phyloP scores from a whole-genome alignment of 2,888 invertebrate genomes.

The Nomada hirtipes region DNA sequence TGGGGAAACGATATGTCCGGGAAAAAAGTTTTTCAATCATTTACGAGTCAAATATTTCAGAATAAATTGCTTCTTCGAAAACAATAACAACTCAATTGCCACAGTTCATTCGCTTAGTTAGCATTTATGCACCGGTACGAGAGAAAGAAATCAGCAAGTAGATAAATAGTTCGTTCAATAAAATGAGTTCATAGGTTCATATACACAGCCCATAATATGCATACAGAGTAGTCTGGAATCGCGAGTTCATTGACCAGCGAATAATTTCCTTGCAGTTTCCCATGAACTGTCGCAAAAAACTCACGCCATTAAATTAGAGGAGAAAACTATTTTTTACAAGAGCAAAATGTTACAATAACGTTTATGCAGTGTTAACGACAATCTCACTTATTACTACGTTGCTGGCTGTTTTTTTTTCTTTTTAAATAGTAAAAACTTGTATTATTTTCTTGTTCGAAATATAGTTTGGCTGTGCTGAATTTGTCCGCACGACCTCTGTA shows the following conservation, averaged over 20 bases:
- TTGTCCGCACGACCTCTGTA: not conserved
- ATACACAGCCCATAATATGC: constrained; percentile 65
- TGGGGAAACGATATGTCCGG: constrained; percentile 11
- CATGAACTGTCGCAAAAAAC: constrained; percentile 27
- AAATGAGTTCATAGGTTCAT: constrained; percentile 63
- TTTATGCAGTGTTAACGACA: constrained; percentile 39
- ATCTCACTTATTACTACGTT: constrained; percentile 39
- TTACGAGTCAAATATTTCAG: constrained; percentile 10
- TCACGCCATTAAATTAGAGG: constrained; percentile 21
- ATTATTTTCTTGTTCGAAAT: constrained; percentile 23
- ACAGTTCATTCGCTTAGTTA: constrained; percentile 33
- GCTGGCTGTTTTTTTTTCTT: not conserved
- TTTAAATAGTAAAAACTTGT: constrained; percentile 7
- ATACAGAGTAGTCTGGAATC: constrained; percentile 53
- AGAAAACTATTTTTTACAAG: constrained; percentile 36
- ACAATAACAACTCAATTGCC: constrained; percentile 49
- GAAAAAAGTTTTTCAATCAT: constrained; percentile 2
- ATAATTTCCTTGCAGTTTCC: constrained; percentile 30
- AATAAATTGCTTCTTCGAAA: constrained; percentile 61
- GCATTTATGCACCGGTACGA: constrained; percentile 50
- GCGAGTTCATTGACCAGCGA: constrained; percentile 20
- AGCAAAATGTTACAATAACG: constrained; percentile 31
- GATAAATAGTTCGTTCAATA: constrained; percentile 58
- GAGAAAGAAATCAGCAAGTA: constrained; percentile 49
- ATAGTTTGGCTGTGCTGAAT: not conserved